Percentiles rank a stretch among this genome's conserved stretches.
Conservation (phyloP, 2,113 vertebrate genomes). For the Dinomys branickii region DNA sequence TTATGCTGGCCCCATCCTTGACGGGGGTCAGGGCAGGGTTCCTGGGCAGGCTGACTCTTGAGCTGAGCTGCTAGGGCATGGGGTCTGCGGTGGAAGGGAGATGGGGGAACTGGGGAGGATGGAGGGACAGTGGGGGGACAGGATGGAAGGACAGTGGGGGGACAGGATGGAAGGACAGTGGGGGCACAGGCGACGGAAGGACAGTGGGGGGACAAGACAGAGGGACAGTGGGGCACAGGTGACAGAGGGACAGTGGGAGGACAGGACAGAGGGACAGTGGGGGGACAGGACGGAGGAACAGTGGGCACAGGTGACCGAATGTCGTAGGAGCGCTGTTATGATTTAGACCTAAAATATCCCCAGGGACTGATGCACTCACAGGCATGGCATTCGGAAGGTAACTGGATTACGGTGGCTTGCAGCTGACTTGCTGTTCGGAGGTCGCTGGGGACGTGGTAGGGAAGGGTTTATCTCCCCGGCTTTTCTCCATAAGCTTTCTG, state of each 20-base stretch:
- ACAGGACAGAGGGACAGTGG: too few relatives aligned
- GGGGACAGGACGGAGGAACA: accelerated
- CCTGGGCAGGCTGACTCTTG: too few relatives aligned
- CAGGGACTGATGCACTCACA: neutral
- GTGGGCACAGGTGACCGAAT: neutral
- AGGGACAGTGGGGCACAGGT: too few relatives aligned
- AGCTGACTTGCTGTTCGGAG: neutral
- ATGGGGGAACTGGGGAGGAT: accelerated
- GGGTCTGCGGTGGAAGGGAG: neutral
- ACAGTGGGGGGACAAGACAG: accelerated
- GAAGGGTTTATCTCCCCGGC: neutral
- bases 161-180: accelerated
- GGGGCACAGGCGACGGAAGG: neutral
- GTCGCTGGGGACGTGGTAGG: neutral
- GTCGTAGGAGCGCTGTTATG: neutral
- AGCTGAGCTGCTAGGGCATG: neutral
- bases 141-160: neutral
- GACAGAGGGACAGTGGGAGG: too few relatives aligned
- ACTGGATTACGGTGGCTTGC: neutral
- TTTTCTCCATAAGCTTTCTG: neutral
- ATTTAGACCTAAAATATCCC: neutral
- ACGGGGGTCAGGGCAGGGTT: neutral
- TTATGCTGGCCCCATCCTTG: neutral
- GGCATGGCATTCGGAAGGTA: neutral
- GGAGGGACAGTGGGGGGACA: too few relatives aligned